These are phyloP conservation scores for Strongylocentrotus purpuratus DNA, from an alignment of 35 echinoderm and acorn worm species.

Conservation along the genomic window DNA sequence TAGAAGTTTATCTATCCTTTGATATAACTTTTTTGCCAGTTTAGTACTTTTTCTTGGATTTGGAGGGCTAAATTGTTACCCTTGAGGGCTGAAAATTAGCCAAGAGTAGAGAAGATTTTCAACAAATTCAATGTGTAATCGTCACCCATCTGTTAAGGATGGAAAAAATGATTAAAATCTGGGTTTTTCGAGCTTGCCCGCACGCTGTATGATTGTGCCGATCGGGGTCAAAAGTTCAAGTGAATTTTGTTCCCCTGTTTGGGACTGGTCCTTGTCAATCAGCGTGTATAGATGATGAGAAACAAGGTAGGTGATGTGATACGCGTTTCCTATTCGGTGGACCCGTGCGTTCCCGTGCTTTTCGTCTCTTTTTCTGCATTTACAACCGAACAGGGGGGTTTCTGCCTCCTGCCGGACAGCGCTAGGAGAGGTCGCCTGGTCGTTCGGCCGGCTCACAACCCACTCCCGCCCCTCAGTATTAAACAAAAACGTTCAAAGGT, in stretches of 20 bases:
- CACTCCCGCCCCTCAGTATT: neutral
- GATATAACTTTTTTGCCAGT: neutral
- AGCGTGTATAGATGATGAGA: constrained; percentile 44
- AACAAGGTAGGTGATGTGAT: constrained; percentile 42
- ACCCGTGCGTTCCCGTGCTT: constrained; percentile 35
- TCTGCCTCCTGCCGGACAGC: constrained; percentile 15
- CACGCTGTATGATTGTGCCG: constrained; percentile 46
- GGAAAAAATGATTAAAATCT: constrained; percentile 23
- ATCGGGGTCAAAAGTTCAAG: constrained; percentile 49
- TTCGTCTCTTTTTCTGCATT: constrained; percentile 24
- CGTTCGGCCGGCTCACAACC: constrained; percentile 4
- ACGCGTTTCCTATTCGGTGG: constrained; percentile 47
- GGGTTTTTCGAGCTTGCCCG: neutral
- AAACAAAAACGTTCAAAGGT: neutral
- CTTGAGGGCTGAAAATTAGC: constrained; percentile 26
- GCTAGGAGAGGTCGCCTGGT: neutral
- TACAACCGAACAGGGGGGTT: neutral
- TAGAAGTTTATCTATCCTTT: constrained; percentile 18
- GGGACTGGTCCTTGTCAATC: constrained; percentile 55
- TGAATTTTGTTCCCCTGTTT: constrained; percentile 32
- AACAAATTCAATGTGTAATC: neutral
- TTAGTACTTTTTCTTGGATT: neutral
- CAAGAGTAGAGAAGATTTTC: neutral
- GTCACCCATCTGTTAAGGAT: constrained; percentile 30
- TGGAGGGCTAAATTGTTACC: neutral